Percentiles rank a stretch among this genome's conserved stretches.
phyloP scores from a whole-genome alignment of 2,113 vertebrate genomes.

The Cepphus grylle region DNA sequence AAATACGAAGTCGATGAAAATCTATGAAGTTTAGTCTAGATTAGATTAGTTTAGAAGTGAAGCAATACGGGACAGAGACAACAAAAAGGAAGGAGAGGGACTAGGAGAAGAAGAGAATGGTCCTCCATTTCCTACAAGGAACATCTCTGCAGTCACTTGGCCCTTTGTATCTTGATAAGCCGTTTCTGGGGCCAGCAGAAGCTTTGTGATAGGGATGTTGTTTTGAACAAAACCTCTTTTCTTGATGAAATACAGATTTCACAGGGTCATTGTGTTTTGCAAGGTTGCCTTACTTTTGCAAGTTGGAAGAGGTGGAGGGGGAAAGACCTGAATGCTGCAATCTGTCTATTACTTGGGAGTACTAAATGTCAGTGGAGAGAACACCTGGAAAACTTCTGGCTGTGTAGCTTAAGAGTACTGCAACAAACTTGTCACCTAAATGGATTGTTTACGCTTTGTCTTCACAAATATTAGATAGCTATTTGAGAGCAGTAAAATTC shows the following conservation, averaged over 20 bases:
- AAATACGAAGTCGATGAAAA: neutral
- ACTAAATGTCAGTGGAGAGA: neutral
- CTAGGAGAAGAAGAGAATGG: neutral
- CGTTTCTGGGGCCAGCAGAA: neutral
- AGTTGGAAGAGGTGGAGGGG: neutral
- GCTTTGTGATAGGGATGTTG: neutral
- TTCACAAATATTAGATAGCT: constrained; percentile 3
- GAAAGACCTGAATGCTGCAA: neutral
- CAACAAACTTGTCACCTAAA: neutral
- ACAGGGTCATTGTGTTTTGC: neutral
- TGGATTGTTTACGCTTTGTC: neutral
- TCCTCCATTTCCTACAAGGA: neutral
- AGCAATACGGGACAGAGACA: neutral
- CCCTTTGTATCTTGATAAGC: neutral
- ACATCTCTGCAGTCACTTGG: rapidly evolving
- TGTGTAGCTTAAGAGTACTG: neutral
- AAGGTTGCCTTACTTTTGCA: neutral
- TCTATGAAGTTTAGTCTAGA: neutral
- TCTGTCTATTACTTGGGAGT: neutral
- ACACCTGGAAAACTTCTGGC: neutral
- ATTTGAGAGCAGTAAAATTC: neutral
- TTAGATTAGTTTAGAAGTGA: neutral
- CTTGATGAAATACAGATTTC: neutral
- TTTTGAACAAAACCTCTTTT: neutral
- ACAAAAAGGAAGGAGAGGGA: neutral